phyloP scores from a whole-genome alignment of 2,113 vertebrate species.

The Mormoops blainvillei region DNA sequence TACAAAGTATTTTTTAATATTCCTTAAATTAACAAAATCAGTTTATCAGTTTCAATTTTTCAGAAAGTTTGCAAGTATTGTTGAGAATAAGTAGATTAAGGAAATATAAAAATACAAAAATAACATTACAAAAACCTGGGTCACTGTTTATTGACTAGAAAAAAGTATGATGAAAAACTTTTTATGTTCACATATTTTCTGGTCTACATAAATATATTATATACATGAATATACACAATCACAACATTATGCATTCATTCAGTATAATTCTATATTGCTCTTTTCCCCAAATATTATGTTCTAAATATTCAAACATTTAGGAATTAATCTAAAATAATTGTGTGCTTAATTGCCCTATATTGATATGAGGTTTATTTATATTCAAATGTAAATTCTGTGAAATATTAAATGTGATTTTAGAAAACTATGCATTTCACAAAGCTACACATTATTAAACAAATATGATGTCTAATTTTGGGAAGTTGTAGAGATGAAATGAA shows the following conservation, averaged over 20 bases:
- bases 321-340: background rate
- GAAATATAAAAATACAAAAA: background rate
- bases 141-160: background rate
- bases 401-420: background rate
- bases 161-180: background rate
- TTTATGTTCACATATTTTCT: background rate
- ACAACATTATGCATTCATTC: background rate
- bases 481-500: background rate
- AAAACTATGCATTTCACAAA: background rate
- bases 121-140: background rate
- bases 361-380: background rate
- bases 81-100: background rate
- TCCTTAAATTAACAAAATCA: background rate
- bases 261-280: background rate
- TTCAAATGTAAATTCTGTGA: background rate
- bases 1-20: too few relatives aligned
- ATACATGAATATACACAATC: background rate
- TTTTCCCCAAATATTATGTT: background rate
- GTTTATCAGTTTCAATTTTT: background rate
- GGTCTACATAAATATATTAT: background rate
- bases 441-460: background rate
- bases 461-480: background rate
- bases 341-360: background rate
- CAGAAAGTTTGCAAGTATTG: background rate
- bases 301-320: background rate